phyloP scores from a whole-genome alignment of 2,113 vertebrate genomes.

The Charina bottae region DNA sequence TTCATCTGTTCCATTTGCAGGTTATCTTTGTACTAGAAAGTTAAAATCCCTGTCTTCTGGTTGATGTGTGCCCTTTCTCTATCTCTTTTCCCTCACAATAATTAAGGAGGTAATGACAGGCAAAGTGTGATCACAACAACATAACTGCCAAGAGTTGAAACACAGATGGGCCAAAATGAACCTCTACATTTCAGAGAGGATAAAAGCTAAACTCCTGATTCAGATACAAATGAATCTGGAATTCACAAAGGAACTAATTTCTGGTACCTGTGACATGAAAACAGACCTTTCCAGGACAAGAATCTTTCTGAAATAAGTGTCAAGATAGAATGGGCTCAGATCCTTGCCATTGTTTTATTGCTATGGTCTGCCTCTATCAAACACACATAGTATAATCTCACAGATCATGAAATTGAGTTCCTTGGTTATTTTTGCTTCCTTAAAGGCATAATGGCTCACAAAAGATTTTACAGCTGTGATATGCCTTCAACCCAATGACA shows the following conservation, averaged over 20 bases:
- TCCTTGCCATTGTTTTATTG: neutral
- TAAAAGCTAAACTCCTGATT: neutral
- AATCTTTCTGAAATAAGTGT: neutral
- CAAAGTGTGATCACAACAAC: constrained; percentile 9
- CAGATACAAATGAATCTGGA: neutral
- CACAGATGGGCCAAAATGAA: constrained; percentile 12
- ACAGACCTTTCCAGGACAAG: neutral
- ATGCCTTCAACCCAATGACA: neutral
- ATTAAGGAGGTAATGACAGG: constrained; percentile 19
- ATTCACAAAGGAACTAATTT: neutral
- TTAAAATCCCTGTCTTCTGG: constrained; percentile 1
- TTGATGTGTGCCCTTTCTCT: neutral
- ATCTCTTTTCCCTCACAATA: neutral
- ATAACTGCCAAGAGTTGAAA: constrained; percentile 21
- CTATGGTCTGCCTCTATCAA: neutral
- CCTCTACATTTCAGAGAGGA: neutral
- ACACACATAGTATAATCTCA: neutral
- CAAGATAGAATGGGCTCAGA: neutral
- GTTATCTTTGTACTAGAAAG: constrained; percentile 1
- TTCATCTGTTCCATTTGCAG: neutral
- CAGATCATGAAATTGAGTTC: neutral
- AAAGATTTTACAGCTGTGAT: neutral
- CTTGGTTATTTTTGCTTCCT: neutral
- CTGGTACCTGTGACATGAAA: neutral
- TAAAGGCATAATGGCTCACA: neutral